Percentiles rank a stretch among this genome's conserved stretches.
Evolutionary conservation across 2,888 invertebrate species (phyloP).

Genomic region (Notocelia uddmanniana): DNA sequence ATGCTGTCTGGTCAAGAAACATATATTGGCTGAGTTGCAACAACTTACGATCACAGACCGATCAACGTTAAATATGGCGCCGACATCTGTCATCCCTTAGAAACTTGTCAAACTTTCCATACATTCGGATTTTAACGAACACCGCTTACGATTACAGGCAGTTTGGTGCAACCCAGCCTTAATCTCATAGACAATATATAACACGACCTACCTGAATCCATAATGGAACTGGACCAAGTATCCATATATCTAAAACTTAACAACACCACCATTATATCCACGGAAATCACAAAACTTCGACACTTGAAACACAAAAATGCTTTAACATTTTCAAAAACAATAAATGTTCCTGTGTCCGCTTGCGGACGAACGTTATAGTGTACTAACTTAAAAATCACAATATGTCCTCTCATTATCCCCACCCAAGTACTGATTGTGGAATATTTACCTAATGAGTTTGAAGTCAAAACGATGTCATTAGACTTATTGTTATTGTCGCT

Average conservation of each 20-base stretch:
- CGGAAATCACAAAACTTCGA: conserved; percentile 24
- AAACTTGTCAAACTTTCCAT: no score
- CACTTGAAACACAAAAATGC: conserved; percentile 20
- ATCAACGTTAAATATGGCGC: no score
- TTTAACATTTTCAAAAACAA: conserved; percentile 12
- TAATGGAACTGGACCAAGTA: conserved; percentile 16
- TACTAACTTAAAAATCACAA: conserved; percentile 40
- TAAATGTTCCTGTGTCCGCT: no score
- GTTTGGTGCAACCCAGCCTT: no score
- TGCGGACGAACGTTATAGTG: conserved; percentile 14
- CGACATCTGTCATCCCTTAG: no score
- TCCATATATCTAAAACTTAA: conserved; percentile 51
- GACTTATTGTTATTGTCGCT: conserved; percentile 16
- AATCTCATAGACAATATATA: no score
- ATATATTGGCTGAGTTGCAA: no score
- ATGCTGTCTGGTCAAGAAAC: not conserved
- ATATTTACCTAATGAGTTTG: conserved; percentile 43
- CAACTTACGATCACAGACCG: no score
- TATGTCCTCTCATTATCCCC: conserved; percentile 38
- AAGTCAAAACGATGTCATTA: conserved; percentile 37
- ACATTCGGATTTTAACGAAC: no score
- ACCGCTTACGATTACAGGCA: no score
- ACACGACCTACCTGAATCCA: conserved; percentile 30
- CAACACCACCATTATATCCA: conserved; percentile 56
- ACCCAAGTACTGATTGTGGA: conserved; percentile 26